phyloP scores from a whole-genome alignment of 2,113 vertebrate genomes.

The Sprattus sprattus region DNA sequence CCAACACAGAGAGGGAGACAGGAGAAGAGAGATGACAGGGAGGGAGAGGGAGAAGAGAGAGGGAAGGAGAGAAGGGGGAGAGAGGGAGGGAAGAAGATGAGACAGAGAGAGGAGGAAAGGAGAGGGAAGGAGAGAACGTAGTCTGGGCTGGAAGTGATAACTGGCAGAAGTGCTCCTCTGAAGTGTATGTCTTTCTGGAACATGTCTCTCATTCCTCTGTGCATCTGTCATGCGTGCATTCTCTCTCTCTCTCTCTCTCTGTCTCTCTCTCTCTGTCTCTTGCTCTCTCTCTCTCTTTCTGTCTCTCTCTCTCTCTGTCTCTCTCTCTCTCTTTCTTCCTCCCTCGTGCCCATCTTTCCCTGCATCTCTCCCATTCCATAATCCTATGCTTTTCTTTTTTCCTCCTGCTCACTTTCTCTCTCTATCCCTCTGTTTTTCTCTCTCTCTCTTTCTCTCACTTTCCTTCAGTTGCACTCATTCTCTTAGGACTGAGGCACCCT shows the following conservation, averaged over 20 bases:
- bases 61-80: neutral
- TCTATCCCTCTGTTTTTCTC: slow-evolving; percentile 13
- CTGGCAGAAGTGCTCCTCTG: neutral
- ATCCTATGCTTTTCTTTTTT: neutral
- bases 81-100: neutral
- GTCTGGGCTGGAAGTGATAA: slow-evolving; percentile 9
- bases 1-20: neutral
- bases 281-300: neutral
- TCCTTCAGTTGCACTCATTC: neutral
- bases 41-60: neutral
- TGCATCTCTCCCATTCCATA: neutral
- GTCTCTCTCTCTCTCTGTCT: neutral
- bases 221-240: neutral
- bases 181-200: neutral
- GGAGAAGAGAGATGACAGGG: neutral
- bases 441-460: neutral
- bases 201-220: neutral
- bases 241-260: neutral
- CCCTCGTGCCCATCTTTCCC: neutral
- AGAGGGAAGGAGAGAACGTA: neutral
- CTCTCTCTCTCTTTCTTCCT: neutral
- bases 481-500: slow-evolving; percentile 33
- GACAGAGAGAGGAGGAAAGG: neutral
- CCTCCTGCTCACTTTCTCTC: neutral
- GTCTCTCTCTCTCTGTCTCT: neutral